Percentiles rank a stretch among this genome's conserved stretches.
Evolutionary conservation across 2,113 vertebrate species (phyloP).

Genomic region (Trochalopteron elliotii): DNA sequence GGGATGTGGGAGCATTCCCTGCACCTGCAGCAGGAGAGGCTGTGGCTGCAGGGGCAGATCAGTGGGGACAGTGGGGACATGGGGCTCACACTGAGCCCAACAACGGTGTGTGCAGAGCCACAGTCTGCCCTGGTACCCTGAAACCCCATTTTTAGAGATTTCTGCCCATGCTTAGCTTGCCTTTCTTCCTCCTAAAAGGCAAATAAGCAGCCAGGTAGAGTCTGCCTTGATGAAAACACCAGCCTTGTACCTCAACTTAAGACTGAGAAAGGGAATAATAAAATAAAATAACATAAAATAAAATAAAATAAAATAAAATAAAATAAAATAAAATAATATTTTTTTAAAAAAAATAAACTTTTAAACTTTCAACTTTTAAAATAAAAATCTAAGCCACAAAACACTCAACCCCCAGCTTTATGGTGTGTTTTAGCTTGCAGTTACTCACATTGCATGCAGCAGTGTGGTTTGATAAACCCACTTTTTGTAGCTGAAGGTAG

Average conservation of each 20-base stretch:
- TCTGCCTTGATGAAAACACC: background rate
- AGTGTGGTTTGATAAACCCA: fast-evolving
- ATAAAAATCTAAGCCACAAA: background rate
- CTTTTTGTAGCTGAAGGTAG: too few species aligned
- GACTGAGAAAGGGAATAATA: background rate
- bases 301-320: too few species aligned
- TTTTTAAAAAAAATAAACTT: too few species aligned
- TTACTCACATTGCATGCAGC: too few species aligned
- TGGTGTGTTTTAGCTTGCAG: background rate
- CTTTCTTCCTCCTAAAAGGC: background rate
- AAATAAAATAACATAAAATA: too few species aligned
- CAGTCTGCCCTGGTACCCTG: fast-evolving
- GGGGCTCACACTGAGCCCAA: fast-evolving
- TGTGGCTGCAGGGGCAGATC: fast-evolving
- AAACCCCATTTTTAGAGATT: fast-evolving
- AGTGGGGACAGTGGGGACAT: too few species aligned
- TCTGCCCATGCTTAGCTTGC: fast-evolving
- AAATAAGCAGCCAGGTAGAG: background rate
- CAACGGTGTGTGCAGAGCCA: fast-evolving
- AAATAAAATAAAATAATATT: too few species aligned
- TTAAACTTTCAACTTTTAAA: background rate
- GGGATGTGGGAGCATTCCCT: background rate
- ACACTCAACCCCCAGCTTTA: fast-evolving
- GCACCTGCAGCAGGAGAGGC: background rate
- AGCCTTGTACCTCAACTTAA: fast-evolving